Conservation (phyloP, 1,140 invertebrate genomes). For the Drosophila yakuba region DNA sequence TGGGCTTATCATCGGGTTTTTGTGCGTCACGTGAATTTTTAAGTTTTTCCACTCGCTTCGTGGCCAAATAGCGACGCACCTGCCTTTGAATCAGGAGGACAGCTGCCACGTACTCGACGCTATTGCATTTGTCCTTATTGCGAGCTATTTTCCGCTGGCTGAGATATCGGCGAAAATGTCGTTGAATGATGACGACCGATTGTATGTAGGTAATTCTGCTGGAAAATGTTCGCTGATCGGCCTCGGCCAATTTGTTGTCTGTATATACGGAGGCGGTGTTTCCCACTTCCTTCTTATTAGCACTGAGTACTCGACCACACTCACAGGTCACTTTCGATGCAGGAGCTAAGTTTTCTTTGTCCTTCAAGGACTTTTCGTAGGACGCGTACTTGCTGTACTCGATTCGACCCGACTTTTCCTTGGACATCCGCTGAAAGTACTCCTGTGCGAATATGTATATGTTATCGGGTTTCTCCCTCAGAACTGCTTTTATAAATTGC, state of each 20-base stretch:
- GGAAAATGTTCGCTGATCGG: neutral
- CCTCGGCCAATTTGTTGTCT: neutral
- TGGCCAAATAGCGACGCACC: slow-evolving; percentile 42
- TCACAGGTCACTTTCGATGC: slow-evolving; percentile 48
- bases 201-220: slow-evolving; percentile 28
- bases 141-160: slow-evolving; percentile 28
- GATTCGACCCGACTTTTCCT: slow-evolving; percentile 64
- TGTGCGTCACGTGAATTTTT: slow-evolving; percentile 4
- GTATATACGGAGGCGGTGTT: neutral
- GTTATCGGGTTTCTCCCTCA: slow-evolving; percentile 85
- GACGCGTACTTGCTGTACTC: slow-evolving; percentile 45
- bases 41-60: slow-evolving; percentile 22
- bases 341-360: slow-evolving; percentile 19
- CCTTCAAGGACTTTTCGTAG: slow-evolving; percentile 64
- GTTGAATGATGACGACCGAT: slow-evolving; percentile 61
- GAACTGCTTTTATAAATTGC: slow-evolving; percentile 85
- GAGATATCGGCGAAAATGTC: slow-evolving; percentile 53
- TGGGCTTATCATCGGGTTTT: slow-evolving; percentile 2
- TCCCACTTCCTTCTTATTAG: slow-evolving; percentile 2
- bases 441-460: slow-evolving; percentile 85
- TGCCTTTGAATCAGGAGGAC: slow-evolving; percentile 65
- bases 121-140: slow-evolving; percentile 25
- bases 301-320: slow-evolving; percentile 51
- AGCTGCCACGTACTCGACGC: slow-evolving; percentile 50
- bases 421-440: slow-evolving; percentile 85